Evolutionary conservation across 2,113 vertebrate species (phyloP), one percentile per base, ranked within the genome.

Genomic region (Daubentonia madagascariensis): DNA sequence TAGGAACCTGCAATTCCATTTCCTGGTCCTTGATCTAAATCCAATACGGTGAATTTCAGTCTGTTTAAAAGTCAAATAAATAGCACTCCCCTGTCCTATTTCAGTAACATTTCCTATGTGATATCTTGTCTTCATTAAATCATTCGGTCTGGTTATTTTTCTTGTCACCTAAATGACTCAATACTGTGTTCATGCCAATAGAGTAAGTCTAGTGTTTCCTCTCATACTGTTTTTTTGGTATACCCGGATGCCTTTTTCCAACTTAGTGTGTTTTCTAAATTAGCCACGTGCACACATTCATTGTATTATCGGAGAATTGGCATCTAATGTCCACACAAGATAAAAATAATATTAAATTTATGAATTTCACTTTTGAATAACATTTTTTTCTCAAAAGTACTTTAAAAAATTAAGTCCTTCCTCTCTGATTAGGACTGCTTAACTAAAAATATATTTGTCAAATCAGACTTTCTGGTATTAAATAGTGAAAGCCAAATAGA

Each of bases 51-150:
- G 45, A 32, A 98, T 96, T 87, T 94, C 52, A 59, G 57, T 95
- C 65, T 59, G 13, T 97, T 97, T 83, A 43, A 84, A 96, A 88
- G 18, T 72, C 80, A 93, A 97, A 84, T 85, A 93, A 91, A 84
- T 48, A 76, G 20, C 5, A 85, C 28, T 63, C 17, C 13, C 43
- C 22, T 65, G 48, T 63, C 25, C 30, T 94, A 68, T 79, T 73
- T 94, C 6, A 73, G 52, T 83, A 59, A 4, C 35, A 85, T 81
- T 43, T 54, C 43, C 9, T 85, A 79, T 79, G 45, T 85, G 37
- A 52, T 67, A 84, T 48, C 23, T 50, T 73, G 54, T 65, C 20
- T 78, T 89, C 61, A 67, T 84, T 73, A 85, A 96, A 78, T 67
- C 35, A 52, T 10, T 72, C 48, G 75, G 32, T 50, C 37, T 72